Percentiles rank a stretch among this genome's conserved stretches.
phyloP scores from a whole-genome alignment of 2,797 vertebrate genomes.

The Pogoniulus pusillus region DNA sequence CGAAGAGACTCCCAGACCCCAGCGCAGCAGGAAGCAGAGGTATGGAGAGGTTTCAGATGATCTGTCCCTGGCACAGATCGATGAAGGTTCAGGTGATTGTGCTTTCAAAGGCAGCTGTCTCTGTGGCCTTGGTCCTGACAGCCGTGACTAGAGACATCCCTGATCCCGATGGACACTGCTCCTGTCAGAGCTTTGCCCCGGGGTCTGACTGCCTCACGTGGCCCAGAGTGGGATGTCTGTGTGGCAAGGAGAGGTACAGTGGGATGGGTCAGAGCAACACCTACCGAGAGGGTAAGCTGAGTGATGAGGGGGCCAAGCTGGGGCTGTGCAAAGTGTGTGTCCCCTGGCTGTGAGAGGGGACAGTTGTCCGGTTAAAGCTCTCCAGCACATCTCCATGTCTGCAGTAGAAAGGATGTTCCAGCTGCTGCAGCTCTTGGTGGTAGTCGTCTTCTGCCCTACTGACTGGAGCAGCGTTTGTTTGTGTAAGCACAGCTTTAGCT shows the following conservation, averaged over 20 bases:
- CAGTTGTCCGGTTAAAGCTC: neutral
- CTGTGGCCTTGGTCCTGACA: neutral
- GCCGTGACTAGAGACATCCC: neutral
- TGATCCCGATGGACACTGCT: rapidly evolving
- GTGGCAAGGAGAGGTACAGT: neutral
- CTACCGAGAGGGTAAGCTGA: too few relatives aligned
- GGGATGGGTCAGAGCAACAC: too few relatives aligned
- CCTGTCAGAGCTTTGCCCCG: rapidly evolving
- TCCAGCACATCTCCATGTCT: rapidly evolving
- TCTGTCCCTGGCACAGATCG: neutral
- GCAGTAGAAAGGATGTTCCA: neutral
- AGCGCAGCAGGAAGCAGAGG: constrained; percentile 95
- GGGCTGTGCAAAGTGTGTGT: rapidly evolving
- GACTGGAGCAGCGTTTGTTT: rapidly evolving
- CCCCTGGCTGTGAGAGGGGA: neutral
- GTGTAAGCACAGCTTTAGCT: rapidly evolving
- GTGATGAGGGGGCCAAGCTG: neutral
- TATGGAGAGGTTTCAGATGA: neutral
- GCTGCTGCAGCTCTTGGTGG: neutral
- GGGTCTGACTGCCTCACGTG: neutral
- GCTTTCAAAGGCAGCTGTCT: neutral
- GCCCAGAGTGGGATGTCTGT: rapidly evolving
- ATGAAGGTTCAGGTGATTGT: neutral
- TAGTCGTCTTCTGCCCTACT: neutral
- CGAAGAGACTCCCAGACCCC: constrained; percentile 84